Evolutionary conservation across 2,797 vertebrate species (phyloP), one percentile per base, ranked within the genome.

Genomic region (Cuculus canorus): DNA sequence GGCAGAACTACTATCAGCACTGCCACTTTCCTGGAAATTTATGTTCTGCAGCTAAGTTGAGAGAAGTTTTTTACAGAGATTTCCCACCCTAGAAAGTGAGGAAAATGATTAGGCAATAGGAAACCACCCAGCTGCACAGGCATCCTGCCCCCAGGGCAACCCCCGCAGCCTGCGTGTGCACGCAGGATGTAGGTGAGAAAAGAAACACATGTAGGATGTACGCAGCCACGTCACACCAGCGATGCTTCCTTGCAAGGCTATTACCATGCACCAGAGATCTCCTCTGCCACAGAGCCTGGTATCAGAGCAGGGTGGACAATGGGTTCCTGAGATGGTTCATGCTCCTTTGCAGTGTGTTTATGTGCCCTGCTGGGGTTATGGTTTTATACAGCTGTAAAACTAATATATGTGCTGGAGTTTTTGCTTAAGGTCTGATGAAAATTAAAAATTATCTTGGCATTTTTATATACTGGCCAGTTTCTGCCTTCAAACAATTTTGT

Each of bases 261-360:
- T 3, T 9, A 2, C 2, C 0, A 0, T 0, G 13, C 5, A 7
- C 12, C 39, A 35, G 13, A 39, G 61, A 63, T 63, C 48, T 70
- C 45, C 60, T 23, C 17, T n/a, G 56, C 37, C 25, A 3, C 52
- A 1, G 24, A 10, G 61, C 45, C 47, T 1, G 0, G 13, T 43
- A 11, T 9, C 10, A 16, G 13, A 23, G 60, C 53, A 8, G 30
- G 13, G 54, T 3, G 65, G 47, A n/a, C 78, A 9, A 9, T 1
- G 30, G 13, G 12, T 5, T 59, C 28, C 47, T 7, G 12, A 61
- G 50, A 2, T 5, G 9, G 18, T 3, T 71, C 71, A 13, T 1
- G 1, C n/a, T 64, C n/a, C 75, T 18, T 8, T 0, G 0, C 75
- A 32, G 25, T 0, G 0, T 3, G 3, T 33, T 32, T 22, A 35